Conservation (phyloP, 2,113 vertebrate species). For the Coturnix japonica region DNA sequence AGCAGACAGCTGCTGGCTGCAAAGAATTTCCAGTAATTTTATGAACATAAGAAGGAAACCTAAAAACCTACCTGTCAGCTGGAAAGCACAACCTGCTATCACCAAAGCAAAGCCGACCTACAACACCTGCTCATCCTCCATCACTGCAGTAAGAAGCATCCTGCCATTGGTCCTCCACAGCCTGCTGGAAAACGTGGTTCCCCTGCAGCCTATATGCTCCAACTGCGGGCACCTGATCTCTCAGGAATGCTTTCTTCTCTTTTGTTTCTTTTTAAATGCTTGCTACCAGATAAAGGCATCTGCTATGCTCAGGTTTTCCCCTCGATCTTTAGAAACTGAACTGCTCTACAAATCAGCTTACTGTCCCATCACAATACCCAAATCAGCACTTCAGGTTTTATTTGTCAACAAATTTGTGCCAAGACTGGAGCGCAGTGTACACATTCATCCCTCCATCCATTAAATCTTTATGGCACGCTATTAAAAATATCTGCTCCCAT, state of each 20-base stretch:
- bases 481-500: constrained; percentile 14
- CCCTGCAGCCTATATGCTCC: not conserved
- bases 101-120: not conserved
- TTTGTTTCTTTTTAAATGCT: not conserved
- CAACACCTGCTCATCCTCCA: not conserved
- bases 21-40: not conserved
- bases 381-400: not conserved
- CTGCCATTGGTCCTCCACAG: not conserved
- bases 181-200: too few species aligned
- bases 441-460: not conserved
- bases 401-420: not conserved
- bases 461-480: not conserved
- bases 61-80: not conserved
- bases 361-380: not conserved
- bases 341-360: not conserved
- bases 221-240: not conserved
- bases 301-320: not conserved
- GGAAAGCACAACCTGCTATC: fast-evolving
- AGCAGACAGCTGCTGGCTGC: not conserved
- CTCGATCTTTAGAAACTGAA: not conserved
- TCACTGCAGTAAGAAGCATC: not conserved
- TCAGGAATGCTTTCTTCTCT: not conserved
- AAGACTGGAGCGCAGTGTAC: not conserved
- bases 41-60: not conserved
- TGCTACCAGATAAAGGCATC: not conserved